Base-by-base conservation (phyloP, 1,140 invertebrate genomes). In the Panulirus ornatus region DNA sequence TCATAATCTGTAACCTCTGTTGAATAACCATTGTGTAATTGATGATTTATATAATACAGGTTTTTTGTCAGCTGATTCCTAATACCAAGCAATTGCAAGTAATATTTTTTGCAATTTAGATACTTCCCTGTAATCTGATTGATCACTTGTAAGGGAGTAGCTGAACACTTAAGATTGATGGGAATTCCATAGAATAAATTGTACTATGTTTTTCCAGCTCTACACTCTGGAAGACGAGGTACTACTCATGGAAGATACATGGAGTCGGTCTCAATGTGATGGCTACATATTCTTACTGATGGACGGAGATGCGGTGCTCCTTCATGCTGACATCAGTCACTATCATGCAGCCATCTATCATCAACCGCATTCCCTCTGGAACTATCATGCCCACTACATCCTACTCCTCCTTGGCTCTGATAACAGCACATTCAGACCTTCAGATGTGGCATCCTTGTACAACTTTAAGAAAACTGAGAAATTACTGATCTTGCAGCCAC, bases 351-450 rank as follows among this genome's bases (percentile, higher is more conserved):
- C 38, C 36, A 38, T 14, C 38, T 14, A 36, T 42, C 73, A 79
- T 47, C 36, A 71, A 9, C 78, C 76, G 27, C 66, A 84, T 38
- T 3, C 87, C 14, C 81, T 85, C 42, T 91, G 91, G 91, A 91
- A 91, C 87, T 89, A 85, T 63, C 51, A 85, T 5, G 91, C 81
- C 22, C 63, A 54, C 42, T 63, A 91, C 44, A n/a, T 91, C 3
- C 34, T 91, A 8, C 75, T 91, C 27, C 75, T 89, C 27, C 42
- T 88, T 16, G 82, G 44, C 2, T 44, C 63, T 1, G 9, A 19
- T 36, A 47, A 75, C 19, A 44, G 22, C 36, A 6, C 71, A 22
- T 38, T 90, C 36, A 38, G 47, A 0, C 82, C 82, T 22, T 40
- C 9, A 51, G 58, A 70, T n/a, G 19, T 54, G n/a, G n/a, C 82